Base-by-base conservation (phyloP, 2,113 vertebrate species). In the Chitala chitala region DNA sequence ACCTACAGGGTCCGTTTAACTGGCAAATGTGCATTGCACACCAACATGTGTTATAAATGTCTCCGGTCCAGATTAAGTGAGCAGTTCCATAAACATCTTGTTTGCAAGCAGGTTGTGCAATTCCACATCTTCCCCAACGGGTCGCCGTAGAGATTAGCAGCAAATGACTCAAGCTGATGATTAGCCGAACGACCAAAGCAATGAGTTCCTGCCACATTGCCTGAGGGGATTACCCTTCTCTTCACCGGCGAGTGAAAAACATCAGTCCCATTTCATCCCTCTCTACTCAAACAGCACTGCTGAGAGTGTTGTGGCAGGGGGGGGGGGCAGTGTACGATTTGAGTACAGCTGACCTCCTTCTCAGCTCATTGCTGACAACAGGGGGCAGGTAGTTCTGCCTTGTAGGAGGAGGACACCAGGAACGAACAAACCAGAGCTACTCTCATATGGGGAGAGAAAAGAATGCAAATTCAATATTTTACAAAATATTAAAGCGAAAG, bases 21-120 rank as follows among this genome's bases (percentile, higher is more conserved):
- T 61, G 12, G 76, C 75, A 83, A 86, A 56, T 81, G 76, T 61
- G 87, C 36, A 59, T 83, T 71, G 78, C 80, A 77, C 75, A 68
- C 51, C 71, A 83, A 82, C 6, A 80, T 46, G 78, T 48, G 55
- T 40, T 71, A 76, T 65, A 76, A 75, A 69, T 53, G 20, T 86
- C 88, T 81, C 82, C 78, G 78, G 76, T 77, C 79, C 78, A 81
- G 84, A 89, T 89, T 86, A 89, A 29, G 89, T 78, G 68, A 58
- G 72, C 36, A 78, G 74, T 75, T 83, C 87, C 81, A 87, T 84
- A 82, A 84, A 77, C 5, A 29, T 81, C 20, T 76, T 46, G 42
- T 50, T 76, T 77, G 82, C 77, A 73, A 73, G 76, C 74, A 38
- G 1, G 76, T 77, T 78, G 74, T 76, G 79, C 71, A 78, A 80